Evolutionary conservation across 1,140 invertebrate species (phyloP), one percentile per base, ranked within the genome.

Genomic region (Cecropterus lyciades): DNA sequence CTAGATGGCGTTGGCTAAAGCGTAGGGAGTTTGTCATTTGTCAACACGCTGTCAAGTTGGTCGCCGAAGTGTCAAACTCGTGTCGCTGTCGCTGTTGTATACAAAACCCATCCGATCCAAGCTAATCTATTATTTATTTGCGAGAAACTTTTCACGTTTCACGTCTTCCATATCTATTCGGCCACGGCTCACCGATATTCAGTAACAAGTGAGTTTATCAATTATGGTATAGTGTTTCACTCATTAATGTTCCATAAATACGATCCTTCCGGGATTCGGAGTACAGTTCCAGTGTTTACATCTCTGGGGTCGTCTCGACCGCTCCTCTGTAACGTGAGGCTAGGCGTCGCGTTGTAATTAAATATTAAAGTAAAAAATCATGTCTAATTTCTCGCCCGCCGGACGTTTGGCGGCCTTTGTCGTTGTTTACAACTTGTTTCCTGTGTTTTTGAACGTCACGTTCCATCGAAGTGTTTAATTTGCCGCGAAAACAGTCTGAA

Each of bases 101-200:
- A 91, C 85, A 91, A 89, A 89, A 80, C 79, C 73, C 80, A 85
- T 75, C 79, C 76, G 75, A 85, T 74, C 81, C 84, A 89, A 91
- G 88, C 88, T 87, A 87, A 89, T 91, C 82, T 87, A 89, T 88
- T 90, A 88, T 89, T 90, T 85, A 89, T 81, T 86, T 86, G 76
- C 65, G 72, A 84, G 76, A 83, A 87, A 87, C 79, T 89, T 87
- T 86, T 82, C 79, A 81, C 27, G 80, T 86, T 79, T 82, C 77
- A 83, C 73, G 72, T 82, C 74, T 80, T 71, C 68, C 75, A 68
- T 68, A 79, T 79, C 65, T 75, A 60, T 53, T 75, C 62, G 60
- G 43, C 52, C 65, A 69, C 55, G 67, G 67, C 74, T 72, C 73
- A 67, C 70, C 70, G 68, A 57, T 78, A 68, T 75, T 68, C 70